These are phyloP conservation scores for Alosa sapidissima DNA, from an alignment of 2,797 vertebrate genomes.

Conservation along the genomic window DNA sequence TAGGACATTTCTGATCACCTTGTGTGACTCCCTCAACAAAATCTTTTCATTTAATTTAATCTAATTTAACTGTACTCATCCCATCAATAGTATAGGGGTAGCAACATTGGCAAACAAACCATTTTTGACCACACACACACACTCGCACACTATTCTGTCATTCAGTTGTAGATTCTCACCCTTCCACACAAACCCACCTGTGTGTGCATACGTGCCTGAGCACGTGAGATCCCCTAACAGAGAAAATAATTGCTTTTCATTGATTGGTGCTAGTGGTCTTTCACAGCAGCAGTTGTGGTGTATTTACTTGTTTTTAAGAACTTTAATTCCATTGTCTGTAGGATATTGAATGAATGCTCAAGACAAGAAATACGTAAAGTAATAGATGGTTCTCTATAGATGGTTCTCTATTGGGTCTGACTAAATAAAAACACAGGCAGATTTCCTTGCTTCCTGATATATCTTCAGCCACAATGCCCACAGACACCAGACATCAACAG, in stretches of 20 bases:
- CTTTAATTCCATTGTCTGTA: background rate
- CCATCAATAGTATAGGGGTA: too few species aligned
- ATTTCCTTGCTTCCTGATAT: background rate
- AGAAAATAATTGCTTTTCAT: slow-evolving; percentile 14
- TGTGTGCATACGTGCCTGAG: background rate
- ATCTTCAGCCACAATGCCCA: background rate
- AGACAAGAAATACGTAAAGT: background rate
- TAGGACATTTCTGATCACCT: too few species aligned
- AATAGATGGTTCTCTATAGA: background rate
- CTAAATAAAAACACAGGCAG: background rate
- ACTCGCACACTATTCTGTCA: too few species aligned
- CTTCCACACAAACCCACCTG: too few species aligned
- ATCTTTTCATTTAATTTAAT: too few species aligned
- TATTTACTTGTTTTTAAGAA: background rate
- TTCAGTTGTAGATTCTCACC: too few species aligned
- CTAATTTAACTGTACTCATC: too few species aligned
- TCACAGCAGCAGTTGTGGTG: background rate
- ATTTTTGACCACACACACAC: too few species aligned
- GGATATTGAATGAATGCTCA: background rate
- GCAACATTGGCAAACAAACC: too few species aligned
- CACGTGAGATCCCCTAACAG: background rate
- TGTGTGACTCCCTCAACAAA: too few species aligned
- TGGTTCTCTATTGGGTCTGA: background rate
- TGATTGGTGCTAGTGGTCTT: background rate
- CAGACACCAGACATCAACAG: background rate